Percentiles rank a stretch among this genome's conserved stretches.
phyloP scores from a whole-genome alignment of 1,140 invertebrate species.

The Dendroctonus valens region DNA sequence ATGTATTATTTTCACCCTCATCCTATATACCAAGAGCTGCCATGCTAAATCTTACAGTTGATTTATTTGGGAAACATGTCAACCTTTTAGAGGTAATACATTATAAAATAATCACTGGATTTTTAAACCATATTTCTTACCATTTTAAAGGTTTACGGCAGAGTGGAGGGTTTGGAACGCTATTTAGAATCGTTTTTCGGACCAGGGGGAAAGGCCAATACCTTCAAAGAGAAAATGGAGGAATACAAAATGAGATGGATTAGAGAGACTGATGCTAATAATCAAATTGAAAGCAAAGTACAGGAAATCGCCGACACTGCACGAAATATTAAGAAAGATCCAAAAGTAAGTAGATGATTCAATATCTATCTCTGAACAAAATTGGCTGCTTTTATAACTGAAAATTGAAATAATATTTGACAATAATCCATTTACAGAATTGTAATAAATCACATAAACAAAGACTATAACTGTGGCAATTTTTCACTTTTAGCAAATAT shows the following conservation, averaged over 20 bases:
- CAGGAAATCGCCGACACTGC: slow-evolving; percentile 62
- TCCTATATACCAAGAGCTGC: slow-evolving; percentile 84
- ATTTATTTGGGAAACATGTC: slow-evolving; percentile 87
- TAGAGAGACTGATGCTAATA: slow-evolving; percentile 37
- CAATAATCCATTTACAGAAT: too few relatives aligned
- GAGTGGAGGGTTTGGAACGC: slow-evolving; percentile 82
- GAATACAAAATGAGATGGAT: slow-evolving; percentile 43
- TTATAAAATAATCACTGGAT: slow-evolving; percentile 36
- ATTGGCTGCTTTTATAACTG: too few relatives aligned
- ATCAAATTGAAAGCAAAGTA: slow-evolving; percentile 56
- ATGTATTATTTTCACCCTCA: slow-evolving; percentile 84
- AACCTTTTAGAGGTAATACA: slow-evolving; percentile 74
- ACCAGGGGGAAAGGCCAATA: slow-evolving; percentile 64
- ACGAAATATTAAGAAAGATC: slow-evolving; percentile 60
- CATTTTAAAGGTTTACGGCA: slow-evolving; percentile 61
- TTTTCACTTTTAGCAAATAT: too few relatives aligned
- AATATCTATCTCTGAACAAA: too few relatives aligned
- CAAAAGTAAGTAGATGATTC: slow-evolving; percentile 48
- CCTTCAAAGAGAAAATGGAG: slow-evolving; percentile 55
- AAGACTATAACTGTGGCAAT: too few relatives aligned
- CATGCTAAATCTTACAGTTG: slow-evolving; percentile 80
- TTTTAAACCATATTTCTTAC: slow-evolving; percentile 32
- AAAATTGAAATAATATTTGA: too few relatives aligned
- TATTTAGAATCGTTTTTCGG: slow-evolving; percentile 81
- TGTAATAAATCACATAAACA: too few relatives aligned